phyloP scores from a whole-genome alignment of 2,113 vertebrate species.

The Tachuris rubrigastra region DNA sequence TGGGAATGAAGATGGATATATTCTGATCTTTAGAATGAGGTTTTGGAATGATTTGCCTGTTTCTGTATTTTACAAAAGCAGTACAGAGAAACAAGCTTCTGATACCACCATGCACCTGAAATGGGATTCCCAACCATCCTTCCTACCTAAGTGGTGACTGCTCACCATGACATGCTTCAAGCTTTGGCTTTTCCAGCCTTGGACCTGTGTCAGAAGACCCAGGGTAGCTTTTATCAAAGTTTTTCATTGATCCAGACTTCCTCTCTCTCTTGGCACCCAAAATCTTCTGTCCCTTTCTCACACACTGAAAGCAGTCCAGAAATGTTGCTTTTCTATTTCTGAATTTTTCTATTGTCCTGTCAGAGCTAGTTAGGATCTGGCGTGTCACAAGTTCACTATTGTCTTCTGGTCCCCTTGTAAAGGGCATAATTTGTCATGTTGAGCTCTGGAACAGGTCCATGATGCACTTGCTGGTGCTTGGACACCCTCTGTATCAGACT shows the following conservation, averaged over 20 bases:
- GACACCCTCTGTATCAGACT: not conserved
- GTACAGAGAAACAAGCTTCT: not conserved
- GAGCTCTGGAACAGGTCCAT: not conserved
- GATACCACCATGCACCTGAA: not conserved
- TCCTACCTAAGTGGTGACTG: not conserved
- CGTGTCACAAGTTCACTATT: not conserved
- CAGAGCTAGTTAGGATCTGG: slow-evolving; percentile 11
- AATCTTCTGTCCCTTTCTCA: not conserved
- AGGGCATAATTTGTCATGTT: slow-evolving; percentile 6
- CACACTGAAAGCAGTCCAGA: not conserved
- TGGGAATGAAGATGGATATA: not conserved
- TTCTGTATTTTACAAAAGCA: not conserved
- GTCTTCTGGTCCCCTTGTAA: not conserved
- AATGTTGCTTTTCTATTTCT: not conserved
- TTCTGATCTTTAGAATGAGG: not conserved
- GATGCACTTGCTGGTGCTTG: not conserved
- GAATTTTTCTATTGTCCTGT: slow-evolving; percentile 27
- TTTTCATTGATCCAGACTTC: not conserved
- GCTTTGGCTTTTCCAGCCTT: not conserved
- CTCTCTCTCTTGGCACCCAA: not conserved
- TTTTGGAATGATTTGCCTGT: not conserved
- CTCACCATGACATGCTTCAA: not conserved
- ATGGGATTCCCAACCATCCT: not conserved
- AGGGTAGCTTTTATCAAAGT: not conserved
- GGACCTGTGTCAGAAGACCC: not conserved